phyloP scores from a whole-genome alignment of 1,140 invertebrate genomes.

The Brachionus koreanus region DNA sequence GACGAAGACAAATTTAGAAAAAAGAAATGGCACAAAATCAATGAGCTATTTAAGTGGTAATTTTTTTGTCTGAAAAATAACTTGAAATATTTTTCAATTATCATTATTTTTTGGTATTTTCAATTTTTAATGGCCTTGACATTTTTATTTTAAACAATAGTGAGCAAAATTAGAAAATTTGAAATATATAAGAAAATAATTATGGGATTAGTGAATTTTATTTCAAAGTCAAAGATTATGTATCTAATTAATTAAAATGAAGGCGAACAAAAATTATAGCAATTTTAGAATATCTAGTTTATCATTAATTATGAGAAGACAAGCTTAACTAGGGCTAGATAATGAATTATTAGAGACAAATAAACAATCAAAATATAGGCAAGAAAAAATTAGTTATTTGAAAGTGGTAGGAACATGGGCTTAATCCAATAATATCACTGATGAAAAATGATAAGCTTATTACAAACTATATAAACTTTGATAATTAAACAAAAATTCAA shows the following conservation, averaged over 20 bases:
- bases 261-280: neutral
- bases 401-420: neutral
- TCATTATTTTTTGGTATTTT: neutral
- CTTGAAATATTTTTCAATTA: neutral
- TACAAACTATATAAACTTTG: constrained; percentile 18
- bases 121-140: neutral
- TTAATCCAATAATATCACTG: constrained; percentile 33
- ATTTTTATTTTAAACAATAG: neutral
- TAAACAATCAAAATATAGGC: neutral
- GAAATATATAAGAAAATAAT: neutral
- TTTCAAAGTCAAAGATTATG: neutral
- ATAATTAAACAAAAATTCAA: constrained; percentile 7
- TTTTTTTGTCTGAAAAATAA: too few species aligned
- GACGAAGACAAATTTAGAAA: neutral
- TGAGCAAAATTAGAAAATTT: neutral
- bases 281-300: neutral
- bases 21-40: neutral
- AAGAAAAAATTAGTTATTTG: neutral
- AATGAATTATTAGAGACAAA: neutral
- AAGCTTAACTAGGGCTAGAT: neutral
- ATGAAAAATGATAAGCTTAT: constrained; percentile 26
- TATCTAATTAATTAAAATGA: neutral
- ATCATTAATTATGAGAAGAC: constrained; percentile 1
- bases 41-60: neutral
- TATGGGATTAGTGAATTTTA: neutral